Evolutionary conservation across 2,113 vertebrate species (phyloP), one percentile per base, ranked within the genome.

Genomic region (Actenoides hombroni): DNA sequence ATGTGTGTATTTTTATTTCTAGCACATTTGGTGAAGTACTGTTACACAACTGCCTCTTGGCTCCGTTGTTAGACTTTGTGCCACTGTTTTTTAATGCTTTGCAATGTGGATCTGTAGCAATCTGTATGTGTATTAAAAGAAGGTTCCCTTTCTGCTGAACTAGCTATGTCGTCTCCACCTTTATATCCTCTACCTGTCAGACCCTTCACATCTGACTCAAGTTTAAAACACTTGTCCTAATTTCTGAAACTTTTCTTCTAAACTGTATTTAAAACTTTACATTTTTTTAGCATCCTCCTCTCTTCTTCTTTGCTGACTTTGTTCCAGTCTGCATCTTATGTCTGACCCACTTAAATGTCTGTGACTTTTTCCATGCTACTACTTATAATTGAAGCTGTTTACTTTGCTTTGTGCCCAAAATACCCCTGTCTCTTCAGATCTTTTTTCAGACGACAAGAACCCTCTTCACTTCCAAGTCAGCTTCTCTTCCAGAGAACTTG

Each of bases 381-480:
- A 33, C 75, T 86, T 95, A 75, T 44, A 90, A 87, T 39, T 95
- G 90, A 94, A 95, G 74, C 70, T 95, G 92, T 94, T 92, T 96
- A 53, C 80, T 94, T 92, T 8, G 9, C 85, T 96, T 91, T 91
- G 81, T 94, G 88, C 79, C 31, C 68, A 77, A 83, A 95, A 97
- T 94, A 92, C 57, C n/a, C 35, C 10, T 16, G 3, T 81, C 85
- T 86, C 60, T 93, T 95, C 85, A 96, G 77, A 88, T 93, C 71
- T 90, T 69, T 91, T 90, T 95, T 88, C 83, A 91, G 90, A 88
- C 69, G 76, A 64, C 88, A 71, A 88, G 86, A 86, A 33, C 48
- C 15, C 31, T 84, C 57, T 91, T 65, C 83, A 35, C 74, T 79
- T 73, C 0, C 10, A 96, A 94, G 71, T 90, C 39, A 86, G 54